phyloP scores from a whole-genome alignment of 2,888 invertebrate genomes.

The Drepanosiphum platanoidis region DNA sequence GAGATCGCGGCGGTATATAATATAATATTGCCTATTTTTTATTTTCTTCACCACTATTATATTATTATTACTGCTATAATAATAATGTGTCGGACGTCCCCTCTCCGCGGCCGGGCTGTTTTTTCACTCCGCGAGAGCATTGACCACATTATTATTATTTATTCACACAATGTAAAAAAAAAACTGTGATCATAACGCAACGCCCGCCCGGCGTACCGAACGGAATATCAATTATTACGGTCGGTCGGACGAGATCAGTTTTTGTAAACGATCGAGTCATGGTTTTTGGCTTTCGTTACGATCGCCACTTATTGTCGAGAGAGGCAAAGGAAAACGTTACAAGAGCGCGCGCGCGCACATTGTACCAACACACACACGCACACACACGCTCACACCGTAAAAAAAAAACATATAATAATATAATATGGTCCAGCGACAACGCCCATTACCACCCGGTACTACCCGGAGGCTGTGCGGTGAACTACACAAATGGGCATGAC shows the following conservation, averaged over 20 bases:
- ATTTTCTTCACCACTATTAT: background rate
- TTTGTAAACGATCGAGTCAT: constrained; percentile 55
- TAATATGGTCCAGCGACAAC: constrained; percentile 44
- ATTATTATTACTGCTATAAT: constrained; percentile 8
- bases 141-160: constrained; percentile 53
- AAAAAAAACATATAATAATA: background rate
- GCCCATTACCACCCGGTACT: constrained; percentile 37
- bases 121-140: constrained; percentile 38
- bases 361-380: background rate
- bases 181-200: constrained; percentile 51
- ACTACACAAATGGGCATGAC: background rate
- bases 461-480: constrained; percentile 27
- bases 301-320: background rate
- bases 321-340: constrained; percentile 7
- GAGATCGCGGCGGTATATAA: background rate
- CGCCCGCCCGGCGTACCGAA: constrained; percentile 18
- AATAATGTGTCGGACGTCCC: background rate
- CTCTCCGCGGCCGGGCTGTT: background rate
- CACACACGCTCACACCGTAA: constrained; percentile 12
- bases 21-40: constrained; percentile 2
- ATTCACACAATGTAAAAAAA: constrained; percentile 59
- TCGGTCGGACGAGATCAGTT: constrained; percentile 41
- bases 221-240: constrained; percentile 60
- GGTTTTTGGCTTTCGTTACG: constrained; percentile 39
- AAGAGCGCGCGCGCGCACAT: background rate